phyloP scores from a whole-genome alignment of 92 coral and sea anemone species.

The Actinostola sp. region DNA sequence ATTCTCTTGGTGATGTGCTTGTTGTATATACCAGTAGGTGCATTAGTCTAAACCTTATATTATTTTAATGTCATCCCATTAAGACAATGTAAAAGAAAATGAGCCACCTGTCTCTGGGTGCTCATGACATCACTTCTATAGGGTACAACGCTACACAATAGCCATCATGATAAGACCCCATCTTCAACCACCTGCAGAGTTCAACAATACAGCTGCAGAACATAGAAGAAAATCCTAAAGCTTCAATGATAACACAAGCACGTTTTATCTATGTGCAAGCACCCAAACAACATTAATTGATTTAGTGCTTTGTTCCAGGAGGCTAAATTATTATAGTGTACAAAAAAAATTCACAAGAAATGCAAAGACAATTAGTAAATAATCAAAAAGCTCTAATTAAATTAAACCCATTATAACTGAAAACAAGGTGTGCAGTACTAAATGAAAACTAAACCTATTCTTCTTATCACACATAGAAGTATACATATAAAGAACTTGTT shows the following conservation, averaged over 20 bases:
- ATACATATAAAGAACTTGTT: too few species aligned
- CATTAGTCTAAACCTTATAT: slow-evolving; percentile 26
- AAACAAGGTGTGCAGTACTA: too few species aligned
- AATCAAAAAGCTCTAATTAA: slow-evolving; percentile 30
- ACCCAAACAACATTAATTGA: too few species aligned
- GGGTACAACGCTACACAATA: neutral
- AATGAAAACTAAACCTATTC: too few species aligned
- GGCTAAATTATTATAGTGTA: too few species aligned
- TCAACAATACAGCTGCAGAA: neutral
- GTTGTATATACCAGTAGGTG: slow-evolving; percentile 16
- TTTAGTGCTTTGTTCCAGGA: neutral
- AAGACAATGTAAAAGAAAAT: slow-evolving; percentile 1
- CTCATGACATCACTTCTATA: slow-evolving; percentile 24
- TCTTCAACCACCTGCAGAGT: slow-evolving; percentile 11
- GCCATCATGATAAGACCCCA: slow-evolving; percentile 13
- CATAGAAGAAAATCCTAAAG: neutral
- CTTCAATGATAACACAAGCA: neutral
- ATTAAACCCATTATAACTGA: slow-evolving; percentile 24
- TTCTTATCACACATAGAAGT: too few species aligned
- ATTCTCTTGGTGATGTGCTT: slow-evolving; percentile 2
- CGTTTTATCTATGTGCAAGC: too few species aligned
- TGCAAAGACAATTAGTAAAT: slow-evolving; percentile 10
- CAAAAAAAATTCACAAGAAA: too few species aligned
- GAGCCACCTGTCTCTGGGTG: slow-evolving; percentile 25
- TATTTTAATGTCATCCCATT: slow-evolving; percentile 19